Percentiles rank a stretch among this genome's conserved stretches.
These are phyloP conservation scores for Pluvianellus socialis DNA, from an alignment of 2,113 vertebrate species.

Conservation along the genomic window DNA sequence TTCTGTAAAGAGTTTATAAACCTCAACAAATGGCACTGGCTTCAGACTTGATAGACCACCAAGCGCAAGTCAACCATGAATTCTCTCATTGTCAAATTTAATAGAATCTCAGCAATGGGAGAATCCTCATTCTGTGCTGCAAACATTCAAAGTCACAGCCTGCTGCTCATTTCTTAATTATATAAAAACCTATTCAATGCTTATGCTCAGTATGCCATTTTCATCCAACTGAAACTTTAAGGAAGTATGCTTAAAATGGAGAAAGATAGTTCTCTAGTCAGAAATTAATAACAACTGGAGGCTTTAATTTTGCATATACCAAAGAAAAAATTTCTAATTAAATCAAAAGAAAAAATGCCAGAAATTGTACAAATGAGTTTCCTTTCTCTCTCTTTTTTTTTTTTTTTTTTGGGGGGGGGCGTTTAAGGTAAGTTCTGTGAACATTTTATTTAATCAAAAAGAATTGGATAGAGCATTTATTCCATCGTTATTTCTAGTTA, in stretches of 20 bases:
- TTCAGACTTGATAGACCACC: constrained; percentile 40
- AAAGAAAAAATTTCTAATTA: not conserved
- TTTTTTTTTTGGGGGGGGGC: too few species aligned
- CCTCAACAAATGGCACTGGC: not conserved
- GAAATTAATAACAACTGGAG: not conserved
- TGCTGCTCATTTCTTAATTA: constrained; percentile 51
- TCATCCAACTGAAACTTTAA: not conserved
- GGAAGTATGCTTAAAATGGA: not conserved
- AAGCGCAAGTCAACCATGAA: constrained; percentile 29
- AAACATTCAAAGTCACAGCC: constrained; percentile 36
- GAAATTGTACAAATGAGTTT: not conserved
- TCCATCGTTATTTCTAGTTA: not conserved
- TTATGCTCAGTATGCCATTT: not conserved
- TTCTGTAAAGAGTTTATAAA: constrained; percentile 4
- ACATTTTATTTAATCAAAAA: not conserved
- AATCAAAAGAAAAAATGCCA: not conserved
- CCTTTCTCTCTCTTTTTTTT: not conserved
- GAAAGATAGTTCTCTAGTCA: not conserved
- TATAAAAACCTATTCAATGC: constrained; percentile 17
- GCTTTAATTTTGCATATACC: not conserved
- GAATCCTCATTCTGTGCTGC: constrained; percentile 13
- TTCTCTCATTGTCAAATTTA: constrained; percentile 48
- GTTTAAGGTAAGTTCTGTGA: not conserved
- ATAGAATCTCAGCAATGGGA: constrained; percentile 30
- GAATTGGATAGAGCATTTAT: not conserved